These are phyloP conservation scores for Magallana gigas DNA, from an alignment of 1,140 invertebrate species.

Conservation along the genomic window DNA sequence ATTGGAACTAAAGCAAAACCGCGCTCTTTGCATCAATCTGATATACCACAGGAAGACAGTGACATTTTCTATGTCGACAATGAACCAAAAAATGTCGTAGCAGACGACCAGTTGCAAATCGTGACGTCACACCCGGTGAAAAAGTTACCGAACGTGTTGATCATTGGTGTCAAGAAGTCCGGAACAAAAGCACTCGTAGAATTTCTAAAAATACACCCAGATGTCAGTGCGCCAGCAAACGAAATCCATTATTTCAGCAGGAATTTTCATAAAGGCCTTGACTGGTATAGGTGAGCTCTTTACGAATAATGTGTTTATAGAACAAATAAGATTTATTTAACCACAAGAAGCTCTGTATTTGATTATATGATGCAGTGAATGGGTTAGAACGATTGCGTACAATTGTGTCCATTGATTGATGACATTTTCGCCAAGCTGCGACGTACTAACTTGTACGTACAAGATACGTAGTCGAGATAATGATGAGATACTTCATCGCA, in stretches of 20 bases:
- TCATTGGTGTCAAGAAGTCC: slow-evolving; percentile 80
- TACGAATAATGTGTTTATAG: no score
- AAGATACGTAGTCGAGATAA: no score
- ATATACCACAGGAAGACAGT: not conserved
- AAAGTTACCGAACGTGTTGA: slow-evolving; percentile 74
- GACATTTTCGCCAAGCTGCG: no score
- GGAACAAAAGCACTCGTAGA: slow-evolving; percentile 80
- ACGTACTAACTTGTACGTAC: no score
- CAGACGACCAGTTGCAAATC: not conserved
- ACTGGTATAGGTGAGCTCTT: slow-evolving; percentile 79
- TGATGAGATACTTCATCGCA: no score
- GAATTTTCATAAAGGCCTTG: slow-evolving; percentile 79
- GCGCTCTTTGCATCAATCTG: not conserved
- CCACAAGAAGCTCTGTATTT: no score
- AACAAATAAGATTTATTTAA: no score
- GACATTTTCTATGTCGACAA: slow-evolving; percentile 31
- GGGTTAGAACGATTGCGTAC: no score
- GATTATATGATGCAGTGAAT: no score
- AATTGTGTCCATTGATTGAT: no score
- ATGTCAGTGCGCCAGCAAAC: slow-evolving; percentile 74
- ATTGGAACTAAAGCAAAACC: not conserved
- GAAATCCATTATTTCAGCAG: slow-evolving; percentile 80
- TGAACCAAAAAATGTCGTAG: slow-evolving; percentile 17
- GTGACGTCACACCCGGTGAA: slow-evolving; percentile 33
- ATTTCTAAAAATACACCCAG: slow-evolving; percentile 79